These are phyloP conservation scores for Antheraea yamamai DNA, from an alignment of 2,888 invertebrate species.

Conservation along the genomic window DNA sequence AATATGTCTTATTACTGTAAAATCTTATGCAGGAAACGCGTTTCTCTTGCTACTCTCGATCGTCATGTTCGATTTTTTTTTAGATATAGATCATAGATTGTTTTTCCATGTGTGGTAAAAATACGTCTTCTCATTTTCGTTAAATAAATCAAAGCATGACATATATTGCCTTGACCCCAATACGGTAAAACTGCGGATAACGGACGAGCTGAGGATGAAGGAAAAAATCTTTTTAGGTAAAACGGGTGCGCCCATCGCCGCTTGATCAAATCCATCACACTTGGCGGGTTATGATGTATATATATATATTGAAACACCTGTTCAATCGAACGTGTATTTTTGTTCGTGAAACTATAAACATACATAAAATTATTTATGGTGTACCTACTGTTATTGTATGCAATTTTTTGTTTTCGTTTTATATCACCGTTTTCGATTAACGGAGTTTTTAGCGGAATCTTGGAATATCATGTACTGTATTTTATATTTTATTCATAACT, in stretches of 20 bases:
- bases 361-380: neutral
- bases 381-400: neutral
- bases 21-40: no score
- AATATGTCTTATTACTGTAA: no score
- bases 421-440: neutral
- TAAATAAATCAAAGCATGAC: neutral
- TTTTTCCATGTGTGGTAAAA: neutral
- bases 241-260: neutral
- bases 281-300: slow-evolving; percentile 3
- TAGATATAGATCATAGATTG: no score
- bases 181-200: neutral
- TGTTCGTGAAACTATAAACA: neutral
- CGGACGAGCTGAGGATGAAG: neutral
- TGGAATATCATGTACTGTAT: no score
- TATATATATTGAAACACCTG: slow-evolving; percentile 1
- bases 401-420: neutral
- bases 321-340: neutral
- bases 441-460: no score
- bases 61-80: no score
- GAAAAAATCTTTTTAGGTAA: neutral
- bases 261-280: neutral
- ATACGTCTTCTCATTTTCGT: neutral
- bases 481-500: no score
- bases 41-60: no score
- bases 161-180: neutral